Evolutionary conservation across 2,888 invertebrate species (phyloP), one percentile per base, ranked within the genome.

Genomic region (Megastigmus dorsalis): DNA sequence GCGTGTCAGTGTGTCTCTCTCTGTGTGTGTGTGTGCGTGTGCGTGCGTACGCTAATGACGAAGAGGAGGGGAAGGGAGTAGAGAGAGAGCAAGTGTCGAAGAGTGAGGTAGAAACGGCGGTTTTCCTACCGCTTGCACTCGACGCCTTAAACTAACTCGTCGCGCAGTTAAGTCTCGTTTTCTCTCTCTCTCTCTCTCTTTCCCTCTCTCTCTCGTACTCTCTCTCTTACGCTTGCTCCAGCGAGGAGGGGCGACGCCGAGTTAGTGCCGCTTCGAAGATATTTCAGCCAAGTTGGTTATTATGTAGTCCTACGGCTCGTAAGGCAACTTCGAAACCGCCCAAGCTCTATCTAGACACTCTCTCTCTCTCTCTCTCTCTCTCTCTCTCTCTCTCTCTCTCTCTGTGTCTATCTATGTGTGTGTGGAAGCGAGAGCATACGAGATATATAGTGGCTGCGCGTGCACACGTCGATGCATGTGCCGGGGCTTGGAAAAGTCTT

Each of bases 201-300:
- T 26, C 28, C 10, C 62, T 30, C 28, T 30, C 33, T 30, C 30
- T 18, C 13, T 23, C 38, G n/a, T n/a, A n/a, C 28, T 28, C 28
- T 43, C 28, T 26, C 28, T 18, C 62, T 30, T 20, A 20, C 33
- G 15, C 30, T 18, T 9, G 13, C 38, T 38, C 41, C 10, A 15
- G 9, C 20, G 18, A 6, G 18, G 23, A 10, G 3, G 15, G 13
- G 36, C 15, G 18, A 23, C 3, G 7, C 6, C 73, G 52, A 66
- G 67, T 73, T 73, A 73, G 60, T 60, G 73, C 66, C 66, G 45
- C 62, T 55, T 57, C 69, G 63, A 4, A 52, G 69, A 57, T 65
- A 59, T 69, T 74, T 65, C 62, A 52, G 33, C 30, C 4, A 30
- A 68, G 54, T 68, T 62, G 67, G 30, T 67, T 74, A 62, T 67